Percentiles rank a stretch among this genome's conserved stretches.
phyloP scores from a whole-genome alignment of 1,140 invertebrate genomes.

The Drosophila orosa region DNA sequence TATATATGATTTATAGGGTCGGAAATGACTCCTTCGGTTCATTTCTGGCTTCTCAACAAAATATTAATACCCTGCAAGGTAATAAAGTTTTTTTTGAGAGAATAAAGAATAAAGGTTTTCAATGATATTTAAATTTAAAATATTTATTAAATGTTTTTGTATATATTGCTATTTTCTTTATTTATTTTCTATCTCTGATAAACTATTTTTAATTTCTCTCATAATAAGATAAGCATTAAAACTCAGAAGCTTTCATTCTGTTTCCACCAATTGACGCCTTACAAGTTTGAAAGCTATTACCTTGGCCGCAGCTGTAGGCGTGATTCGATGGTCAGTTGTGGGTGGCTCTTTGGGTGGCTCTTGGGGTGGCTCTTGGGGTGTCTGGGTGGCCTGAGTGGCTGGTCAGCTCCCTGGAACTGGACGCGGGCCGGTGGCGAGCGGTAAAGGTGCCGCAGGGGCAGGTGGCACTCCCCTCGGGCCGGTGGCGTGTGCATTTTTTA shows the following conservation, averaged over 20 bases:
- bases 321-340: constrained; percentile 5
- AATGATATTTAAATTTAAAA: too few species aligned
- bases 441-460: constrained; percentile 39
- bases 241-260: background rate
- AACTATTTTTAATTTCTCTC: background rate
- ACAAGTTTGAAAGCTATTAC: background rate
- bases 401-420: constrained; percentile 58
- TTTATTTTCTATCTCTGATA: background rate
- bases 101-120: too few species aligned
- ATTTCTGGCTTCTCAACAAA: too few species aligned
- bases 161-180: too few species aligned
- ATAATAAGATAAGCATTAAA: background rate
- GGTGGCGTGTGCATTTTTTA: constrained; percentile 70
- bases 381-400: constrained; percentile 37
- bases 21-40: too few species aligned
- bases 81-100: too few species aligned
- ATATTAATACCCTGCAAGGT: too few species aligned
- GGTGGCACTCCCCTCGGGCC: constrained; percentile 36
- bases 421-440: constrained; percentile 1
- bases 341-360: constrained; percentile 26
- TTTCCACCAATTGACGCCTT: background rate
- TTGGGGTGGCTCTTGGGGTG: background rate
- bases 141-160: too few species aligned
- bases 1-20: too few species aligned
- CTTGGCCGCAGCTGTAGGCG: constrained; percentile 29